Evolutionary conservation across 2,113 vertebrate genomes (phyloP).

Genomic region (Aleadryas rufinucha): DNA sequence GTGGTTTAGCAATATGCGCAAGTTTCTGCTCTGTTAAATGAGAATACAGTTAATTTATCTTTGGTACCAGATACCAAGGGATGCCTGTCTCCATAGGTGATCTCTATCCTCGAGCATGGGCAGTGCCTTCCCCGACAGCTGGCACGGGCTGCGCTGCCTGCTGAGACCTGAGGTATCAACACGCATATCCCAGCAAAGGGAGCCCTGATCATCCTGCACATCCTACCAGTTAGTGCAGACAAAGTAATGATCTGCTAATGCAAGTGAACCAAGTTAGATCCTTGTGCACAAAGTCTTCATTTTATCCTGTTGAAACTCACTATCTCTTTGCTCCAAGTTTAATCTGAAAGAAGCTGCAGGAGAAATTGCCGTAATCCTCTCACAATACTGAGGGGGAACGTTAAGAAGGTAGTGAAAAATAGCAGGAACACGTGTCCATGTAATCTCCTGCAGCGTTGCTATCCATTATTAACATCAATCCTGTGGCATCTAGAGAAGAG

Average conservation of each 20-base stretch:
- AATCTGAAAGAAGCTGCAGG: background rate
- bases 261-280: background rate
- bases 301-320: background rate
- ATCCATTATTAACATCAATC: background rate
- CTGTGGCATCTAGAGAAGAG: background rate
- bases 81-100: background rate
- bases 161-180: background rate
- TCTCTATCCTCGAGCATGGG: background rate
- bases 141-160: background rate
- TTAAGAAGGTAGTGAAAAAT: background rate
- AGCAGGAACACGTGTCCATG: background rate
- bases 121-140: background rate
- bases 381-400: background rate
- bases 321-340: background rate
- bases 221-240: background rate
- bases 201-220: background rate
- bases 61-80: background rate
- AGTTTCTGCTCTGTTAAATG: background rate
- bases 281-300: background rate
- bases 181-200: background rate
- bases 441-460: background rate
- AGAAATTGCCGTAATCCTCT: background rate
- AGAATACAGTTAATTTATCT: background rate
- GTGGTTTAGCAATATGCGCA: rapidly evolving
- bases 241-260: background rate